Base-by-base conservation (phyloP, 2,113 vertebrate genomes). In the Lynx canadensis region DNA sequence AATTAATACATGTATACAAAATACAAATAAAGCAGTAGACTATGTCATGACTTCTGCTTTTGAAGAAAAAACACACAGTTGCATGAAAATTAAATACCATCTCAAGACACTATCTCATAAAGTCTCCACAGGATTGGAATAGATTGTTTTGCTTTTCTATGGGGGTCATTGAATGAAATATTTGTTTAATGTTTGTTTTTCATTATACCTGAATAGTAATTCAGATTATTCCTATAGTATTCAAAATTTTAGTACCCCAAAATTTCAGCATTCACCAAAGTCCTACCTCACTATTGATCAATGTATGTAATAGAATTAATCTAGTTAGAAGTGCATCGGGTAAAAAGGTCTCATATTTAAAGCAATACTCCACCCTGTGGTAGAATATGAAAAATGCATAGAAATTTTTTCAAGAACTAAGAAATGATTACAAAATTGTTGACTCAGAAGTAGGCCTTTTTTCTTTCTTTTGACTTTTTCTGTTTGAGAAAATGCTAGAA, bases 291-390 rank as follows among this genome's bases (percentile, higher is more conserved):
- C n/a, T 96, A 45, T 85, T 91, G 93, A 48, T 78, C 31, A 94
- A 95, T 87, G 74, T 71, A 80, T 9, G 2, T 73, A 97, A 80
- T 50, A 92, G 68, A 87, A 96, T 68, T 82, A 63, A 96, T 71
- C 18, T 92, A 73, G 89, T 96, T 71, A 96, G 52, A 25, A 92
- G 85, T n/a, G 80, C 21, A 91, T 15, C 12, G 6, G 3, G 29
- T 48, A 23, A 71, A 95, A 96, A 91, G 41, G 27, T 23, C 57
- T 7, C 5, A 97, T 97, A 94, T 87, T 94, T 98, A 98, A 98
- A 96, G 98, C 98, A 98, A 98, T 98, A 99, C 98, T 99, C 99
- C 98, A 95, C 98, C 99, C 5, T 98, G 99, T 99, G 99, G 99
- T 95, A 91, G 6, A 96, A 18, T n/a, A 55, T 21, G 93, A 98